phyloP scores from a whole-genome alignment of 2,113 vertebrate species.

The Phalacrocorax pelagicus region DNA sequence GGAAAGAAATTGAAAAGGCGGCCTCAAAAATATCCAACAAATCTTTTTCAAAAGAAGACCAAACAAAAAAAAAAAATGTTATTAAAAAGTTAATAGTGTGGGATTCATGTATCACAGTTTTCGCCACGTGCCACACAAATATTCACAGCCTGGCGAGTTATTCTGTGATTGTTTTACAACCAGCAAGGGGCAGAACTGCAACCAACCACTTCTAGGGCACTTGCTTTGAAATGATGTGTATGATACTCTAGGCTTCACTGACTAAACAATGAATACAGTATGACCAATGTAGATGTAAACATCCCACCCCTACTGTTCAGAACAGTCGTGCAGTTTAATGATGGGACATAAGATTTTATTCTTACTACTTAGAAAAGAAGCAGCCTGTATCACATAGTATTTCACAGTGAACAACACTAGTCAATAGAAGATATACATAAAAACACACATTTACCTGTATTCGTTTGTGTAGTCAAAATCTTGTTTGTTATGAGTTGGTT shows the following conservation, averaged over 20 bases:
- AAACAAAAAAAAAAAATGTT: background rate
- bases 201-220: background rate
- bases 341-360: background rate
- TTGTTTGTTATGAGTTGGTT: conserved; percentile 97
- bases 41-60: background rate
- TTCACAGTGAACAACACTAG: background rate
- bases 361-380: background rate
- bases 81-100: background rate
- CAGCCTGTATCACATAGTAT: background rate
- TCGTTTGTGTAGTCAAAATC: conserved; percentile 93
- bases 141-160: background rate
- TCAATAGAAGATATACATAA: background rate
- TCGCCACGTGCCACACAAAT: background rate
- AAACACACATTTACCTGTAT: conserved; percentile 83
- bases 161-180: background rate
- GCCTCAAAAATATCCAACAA: background rate
- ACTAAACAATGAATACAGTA: background rate
- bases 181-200: background rate
- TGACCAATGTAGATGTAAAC: background rate
- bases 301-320: background rate
- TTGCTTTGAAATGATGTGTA: background rate
- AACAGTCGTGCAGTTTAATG: background rate
- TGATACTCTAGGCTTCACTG: background rate
- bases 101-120: background rate
- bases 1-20: background rate